Evolutionary conservation across 2,113 vertebrate species (phyloP), one percentile per base, ranked within the genome.

Genomic region (Corythaixoides concolor): DNA sequence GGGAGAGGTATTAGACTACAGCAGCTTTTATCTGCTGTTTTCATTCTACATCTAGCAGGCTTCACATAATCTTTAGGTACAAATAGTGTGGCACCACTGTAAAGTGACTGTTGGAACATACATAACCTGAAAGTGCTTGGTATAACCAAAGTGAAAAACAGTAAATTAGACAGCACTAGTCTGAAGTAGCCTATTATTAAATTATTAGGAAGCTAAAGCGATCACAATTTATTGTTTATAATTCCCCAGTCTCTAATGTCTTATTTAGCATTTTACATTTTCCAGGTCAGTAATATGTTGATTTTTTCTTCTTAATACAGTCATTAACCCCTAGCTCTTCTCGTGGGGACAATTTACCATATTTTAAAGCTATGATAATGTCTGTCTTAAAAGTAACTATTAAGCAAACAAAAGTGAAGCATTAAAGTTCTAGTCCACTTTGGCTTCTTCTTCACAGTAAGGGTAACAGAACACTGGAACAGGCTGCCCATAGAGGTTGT

Each of bases 121-220:
- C 4, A 55, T 59, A 76, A 85, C 63, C 50, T 83, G 86, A 90
- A 91, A 92, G 21, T 30, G n/a, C 6, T 86, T 45, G 20, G 64
- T 41, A 66, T 53, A 95, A 83, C 79, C 47, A 83, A 43, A 88
- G 52, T 85, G 76, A 87, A 74, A 92, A 95, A 88, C 85, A 26
- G 18, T 35, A 88, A 93, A 95, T 96, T 96, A 90, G 90, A 77
- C 35, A 67, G 33, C 41, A 90, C 85, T 95, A 82, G 12, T 32
- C 53, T 83, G 47, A 78, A 93, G 9, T 37, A 87, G 27, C 9
- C 37, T 86, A 62, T 90, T 91, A 94, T 87, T 91, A 76, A 89
- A 90, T 33, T 92, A 83, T 90, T 87, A 94, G 41, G 85, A 95
- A 90, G 32, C 74, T 84, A 69, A 60, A 78, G 13, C 3, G 27